Conservation (phyloP, 2,113 vertebrate species). For the Sylvia atricapilla region DNA sequence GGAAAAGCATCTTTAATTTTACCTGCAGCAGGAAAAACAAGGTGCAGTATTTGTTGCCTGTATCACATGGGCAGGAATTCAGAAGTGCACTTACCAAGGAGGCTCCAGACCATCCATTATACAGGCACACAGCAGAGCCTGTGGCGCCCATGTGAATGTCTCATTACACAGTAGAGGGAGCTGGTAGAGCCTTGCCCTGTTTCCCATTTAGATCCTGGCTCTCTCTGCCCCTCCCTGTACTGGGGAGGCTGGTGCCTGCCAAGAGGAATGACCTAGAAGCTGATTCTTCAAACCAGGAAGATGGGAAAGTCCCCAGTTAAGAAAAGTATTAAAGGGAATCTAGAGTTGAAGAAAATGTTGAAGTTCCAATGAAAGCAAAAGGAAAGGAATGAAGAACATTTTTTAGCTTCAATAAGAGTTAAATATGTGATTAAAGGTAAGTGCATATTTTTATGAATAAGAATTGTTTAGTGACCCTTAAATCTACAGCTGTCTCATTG, state of each 20-base stretch:
- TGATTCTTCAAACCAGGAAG: neutral
- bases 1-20: neutral
- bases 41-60: neutral
- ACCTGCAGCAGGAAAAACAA: neutral
- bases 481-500: neutral
- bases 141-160: neutral
- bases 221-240: neutral
- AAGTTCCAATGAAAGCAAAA: neutral
- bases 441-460: neutral
- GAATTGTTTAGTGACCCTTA: slow-evolving; percentile 30
- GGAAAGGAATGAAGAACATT: neutral
- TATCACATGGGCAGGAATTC: neutral
- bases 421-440: slow-evolving; percentile 14
- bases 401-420: neutral
- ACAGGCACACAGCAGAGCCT: rapidly evolving
- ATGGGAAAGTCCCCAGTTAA: neutral
- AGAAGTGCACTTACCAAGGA: neutral
- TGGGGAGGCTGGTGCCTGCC: neutral
- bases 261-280: neutral
- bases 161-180: neutral
- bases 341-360: neutral
- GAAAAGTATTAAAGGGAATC: neutral
- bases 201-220: neutral
- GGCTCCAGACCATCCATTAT: neutral
- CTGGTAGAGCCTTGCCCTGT: neutral